Evolutionary conservation across 1,140 invertebrate species (phyloP), one percentile per base, ranked within the genome.

Genomic region (Rhopalosiphum maidis): DNA sequence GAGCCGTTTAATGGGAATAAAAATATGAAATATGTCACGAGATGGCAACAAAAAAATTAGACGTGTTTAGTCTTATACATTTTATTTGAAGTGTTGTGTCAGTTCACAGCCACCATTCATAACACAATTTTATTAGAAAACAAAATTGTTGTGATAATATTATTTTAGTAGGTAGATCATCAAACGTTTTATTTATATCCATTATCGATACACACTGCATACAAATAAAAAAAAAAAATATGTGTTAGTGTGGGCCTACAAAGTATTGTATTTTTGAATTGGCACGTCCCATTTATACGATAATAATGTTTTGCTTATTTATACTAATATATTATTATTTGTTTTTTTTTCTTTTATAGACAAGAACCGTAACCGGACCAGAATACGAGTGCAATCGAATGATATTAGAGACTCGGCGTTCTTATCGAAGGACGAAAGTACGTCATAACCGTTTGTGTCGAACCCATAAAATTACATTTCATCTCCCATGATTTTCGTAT

Each of bases 341-440:
- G 25, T 51, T 68, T 91, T 85, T 93, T 54, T 85, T 93, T 54
- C 37, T 83, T 41, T 86, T 54, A 4, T 51, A 93, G 91, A 85
- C 46, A 93, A 93, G 37, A 93, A 93, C 23, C 91, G 91, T 51
- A 92, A 92, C n/a, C 91, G 91, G 68, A 92, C 91, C 23, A 92
- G 91, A 82, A 92, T 82, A 83, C 91, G 68, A 85, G 41, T 25
- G 82, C 77, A 85, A n/a, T 93, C 91, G 25, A 93, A 93, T 43
- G 82, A 86, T 30, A 55, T 93, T 54, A 93, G 91, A 86, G 91
- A 93, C 48, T 86, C 91, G 1, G 91, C 91, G n/a, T 93, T 86
- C n/a, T 54, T 93, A 93, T 92, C 77, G 22, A 55, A 83, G 48
- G 82, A 93, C 15, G 91, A 93, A 93, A 86, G 91, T 93, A 86